Evolutionary conservation across 2,888 invertebrate genomes (phyloP).

Genomic region (Drosophila pseudotalamancana): DNA sequence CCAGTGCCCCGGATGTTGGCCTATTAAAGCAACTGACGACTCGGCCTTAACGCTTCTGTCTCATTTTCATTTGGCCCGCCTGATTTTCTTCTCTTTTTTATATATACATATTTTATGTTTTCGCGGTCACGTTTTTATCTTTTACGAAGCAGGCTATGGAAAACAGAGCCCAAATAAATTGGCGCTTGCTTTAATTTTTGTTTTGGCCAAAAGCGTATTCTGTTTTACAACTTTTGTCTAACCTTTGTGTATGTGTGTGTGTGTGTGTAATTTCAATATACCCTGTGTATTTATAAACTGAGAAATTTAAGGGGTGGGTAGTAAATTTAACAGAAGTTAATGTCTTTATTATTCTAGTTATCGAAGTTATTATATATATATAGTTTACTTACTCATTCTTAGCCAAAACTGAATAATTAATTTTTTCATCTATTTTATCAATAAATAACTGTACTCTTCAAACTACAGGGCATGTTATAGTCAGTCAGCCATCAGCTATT

Average conservation of each 20-base stretch:
- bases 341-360: too few relatives aligned
- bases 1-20: constrained; percentile 11
- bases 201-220: constrained; percentile 26
- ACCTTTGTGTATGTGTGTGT: background rate
- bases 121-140: constrained; percentile 79
- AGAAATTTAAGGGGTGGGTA: too few relatives aligned
- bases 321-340: too few relatives aligned
- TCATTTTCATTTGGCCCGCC: constrained; percentile 50
- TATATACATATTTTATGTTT: constrained; percentile 54
- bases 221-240: background rate
- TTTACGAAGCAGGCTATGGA: constrained; percentile 39
- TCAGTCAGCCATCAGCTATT: background rate
- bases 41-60: constrained; percentile 17
- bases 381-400: too few relatives aligned
- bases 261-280: background rate
- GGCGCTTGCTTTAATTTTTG: constrained; percentile 47
- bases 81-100: constrained; percentile 7
- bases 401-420: too few relatives aligned
- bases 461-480: background rate
- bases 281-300: background rate
- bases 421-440: too few relatives aligned
- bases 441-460: too few relatives aligned
- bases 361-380: too few relatives aligned
- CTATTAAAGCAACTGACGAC: constrained; percentile 48
- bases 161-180: constrained; percentile 43